Evolutionary conservation across 2,113 vertebrate species (phyloP), one percentile per base, ranked within the genome.

Genomic region (Micronycteris hirsuta): DNA sequence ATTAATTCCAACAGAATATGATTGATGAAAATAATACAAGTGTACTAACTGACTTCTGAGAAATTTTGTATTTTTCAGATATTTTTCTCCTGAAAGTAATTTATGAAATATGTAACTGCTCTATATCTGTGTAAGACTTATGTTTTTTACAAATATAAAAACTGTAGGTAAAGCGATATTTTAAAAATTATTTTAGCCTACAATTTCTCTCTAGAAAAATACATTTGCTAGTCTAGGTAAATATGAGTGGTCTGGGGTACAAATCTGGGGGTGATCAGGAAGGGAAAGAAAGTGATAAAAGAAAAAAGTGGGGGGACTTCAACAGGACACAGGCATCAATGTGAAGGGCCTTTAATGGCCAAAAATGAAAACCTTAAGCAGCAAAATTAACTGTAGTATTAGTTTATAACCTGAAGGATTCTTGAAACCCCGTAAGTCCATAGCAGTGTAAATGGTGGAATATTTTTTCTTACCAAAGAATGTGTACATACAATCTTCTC

Each of bases 11-110:
- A 89, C 33, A 96, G 81, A 95, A 95, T 96, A 90, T 89, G 93
- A 95, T 52, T 86, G 93, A 96, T 96, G 87, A 94, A 95, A 96
- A 96, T 93, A 96, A 91, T 43, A 93, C 43, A 96, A 95, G 54
- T 43, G 13, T 78, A 85, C 91, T 95, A 96, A 91, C 80, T 74
- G 84, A 74, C 38, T 95, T 97, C 68, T 92, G 73, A 93, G 67
- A 76, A 91, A 82, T 97, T 96, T 93, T 96, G 61, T 22, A 92
- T 86, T 89, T 52, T 92, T 95, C 31, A 89, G 67, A 52, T 86
- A 83, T 85, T 95, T 96, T 92, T 58, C 28, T n/a, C 82, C 78
- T 49, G 26, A 81, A 94, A 91, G 76, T 36, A 96, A 88, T 92
- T 92, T 88, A 13, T 49, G 93, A 92, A 87, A 91, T 61, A 36